A percentile compares a stretch with the other conserved stretches of the same genome.
Conservation (phyloP, 2,888 invertebrate species). For the Leucoma salicis region DNA sequence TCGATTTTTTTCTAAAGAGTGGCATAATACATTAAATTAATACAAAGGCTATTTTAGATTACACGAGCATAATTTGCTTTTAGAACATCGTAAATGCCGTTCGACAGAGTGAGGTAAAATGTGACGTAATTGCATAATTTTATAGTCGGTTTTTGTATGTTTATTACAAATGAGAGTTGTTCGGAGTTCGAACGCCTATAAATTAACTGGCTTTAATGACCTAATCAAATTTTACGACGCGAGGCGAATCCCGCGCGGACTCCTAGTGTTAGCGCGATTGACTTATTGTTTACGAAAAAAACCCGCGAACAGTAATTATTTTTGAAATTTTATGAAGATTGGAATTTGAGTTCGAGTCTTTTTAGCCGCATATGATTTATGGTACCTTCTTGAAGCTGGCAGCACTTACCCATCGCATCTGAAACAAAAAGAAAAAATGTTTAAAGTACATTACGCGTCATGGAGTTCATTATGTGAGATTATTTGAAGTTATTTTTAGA, state of each 20-base stretch:
- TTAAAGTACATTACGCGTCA: conserved; percentile 36
- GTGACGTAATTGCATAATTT: conserved; percentile 42
- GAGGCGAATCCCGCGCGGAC: conserved; percentile 74
- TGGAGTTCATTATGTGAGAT: conserved; percentile 23
- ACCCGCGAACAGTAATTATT: conserved; percentile 65
- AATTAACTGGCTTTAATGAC: conserved; percentile 81
- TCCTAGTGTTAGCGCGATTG: conserved; percentile 79
- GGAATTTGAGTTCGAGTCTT: conserved; percentile 75
- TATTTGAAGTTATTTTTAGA: conserved; percentile 4
- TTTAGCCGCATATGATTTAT: conserved; percentile 69
- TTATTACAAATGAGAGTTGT: conserved; percentile 66
- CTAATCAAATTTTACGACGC: conserved; percentile 82
- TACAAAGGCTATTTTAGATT: conserved; percentile 72
- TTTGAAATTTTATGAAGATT: conserved; percentile 79
- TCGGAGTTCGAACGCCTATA: conserved; percentile 74
- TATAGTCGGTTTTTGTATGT: conserved; percentile 63
- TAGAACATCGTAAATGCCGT: conserved; percentile 55
- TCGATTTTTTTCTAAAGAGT: conserved; percentile 30
- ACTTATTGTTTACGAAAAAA: conserved; percentile 70
- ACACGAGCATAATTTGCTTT: conserved; percentile 45
- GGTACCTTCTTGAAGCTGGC: conserved; percentile 49
- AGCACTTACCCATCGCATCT: conserved; percentile 90
- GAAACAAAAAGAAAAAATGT: conserved; percentile 82
- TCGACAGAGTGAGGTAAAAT: conserved; percentile 35
- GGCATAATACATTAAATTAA: conserved; percentile 57